phyloP scores from a whole-genome alignment of 2,113 vertebrate genomes.

The Sphaerodactylus townsendi region DNA sequence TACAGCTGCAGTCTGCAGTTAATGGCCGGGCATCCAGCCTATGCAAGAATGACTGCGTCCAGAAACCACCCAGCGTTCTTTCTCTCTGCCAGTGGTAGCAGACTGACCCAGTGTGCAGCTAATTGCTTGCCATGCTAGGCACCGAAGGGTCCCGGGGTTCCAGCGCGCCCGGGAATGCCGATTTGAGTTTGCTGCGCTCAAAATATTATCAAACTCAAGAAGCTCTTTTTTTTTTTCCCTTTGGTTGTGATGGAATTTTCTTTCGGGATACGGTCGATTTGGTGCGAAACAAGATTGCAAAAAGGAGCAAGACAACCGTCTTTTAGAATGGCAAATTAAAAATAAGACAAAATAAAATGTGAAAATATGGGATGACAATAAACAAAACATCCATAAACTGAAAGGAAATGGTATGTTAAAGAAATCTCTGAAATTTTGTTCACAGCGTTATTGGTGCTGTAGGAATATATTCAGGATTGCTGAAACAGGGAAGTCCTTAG shows the following conservation, averaged over 20 bases:
- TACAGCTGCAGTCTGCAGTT: background rate
- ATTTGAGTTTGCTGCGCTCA: constrained; percentile 78
- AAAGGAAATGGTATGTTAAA: constrained; percentile 29
- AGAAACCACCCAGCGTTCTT: no score
- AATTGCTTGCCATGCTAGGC: no score
- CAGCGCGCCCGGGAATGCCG: no score
- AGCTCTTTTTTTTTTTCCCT: constrained; percentile 81
- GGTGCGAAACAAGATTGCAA: constrained; percentile 50
- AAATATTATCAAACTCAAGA: constrained; percentile 79
- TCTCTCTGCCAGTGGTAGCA: no score
- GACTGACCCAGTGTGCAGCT: constrained; percentile 33
- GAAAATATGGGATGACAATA: constrained; percentile 46
- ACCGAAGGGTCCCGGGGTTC: no score
- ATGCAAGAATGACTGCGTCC: background rate
- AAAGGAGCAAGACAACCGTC: constrained; percentile 51
- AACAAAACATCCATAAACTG: constrained; percentile 23
- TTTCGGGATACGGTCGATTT: no score
- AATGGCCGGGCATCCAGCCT: background rate
- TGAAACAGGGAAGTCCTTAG: background rate
- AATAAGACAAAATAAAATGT: constrained; percentile 16
- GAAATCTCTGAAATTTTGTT: background rate
- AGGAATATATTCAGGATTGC: background rate
- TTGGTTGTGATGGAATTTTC: no score
- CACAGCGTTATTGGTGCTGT: background rate
- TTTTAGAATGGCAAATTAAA: constrained; percentile 15